Base-by-base conservation (phyloP, 92 coral and sea anemone genomes). In the Palythoa caribaeorum region DNA sequence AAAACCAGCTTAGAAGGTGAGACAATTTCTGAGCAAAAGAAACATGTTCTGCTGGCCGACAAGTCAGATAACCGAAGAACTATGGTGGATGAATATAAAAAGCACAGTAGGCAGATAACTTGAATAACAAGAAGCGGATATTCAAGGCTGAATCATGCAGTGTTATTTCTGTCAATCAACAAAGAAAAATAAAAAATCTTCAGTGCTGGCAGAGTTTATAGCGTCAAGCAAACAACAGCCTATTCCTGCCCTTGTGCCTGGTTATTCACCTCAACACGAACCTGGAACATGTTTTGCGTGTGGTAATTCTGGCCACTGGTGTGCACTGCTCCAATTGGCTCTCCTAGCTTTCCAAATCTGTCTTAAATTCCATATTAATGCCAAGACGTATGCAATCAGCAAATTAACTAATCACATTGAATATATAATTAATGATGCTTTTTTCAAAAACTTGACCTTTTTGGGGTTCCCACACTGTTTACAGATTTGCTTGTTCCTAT, bases 261-360 rank as follows among this genome's bases (percentile, higher is more conserved):
- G 28, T 20, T 73, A 54, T 39, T 51, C 51, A 36, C 70, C 35
- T 16, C 63, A 76, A 52, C 84, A 84, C 8, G 76, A 57, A 21
- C 60, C 54, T 16, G 83, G 78, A 74, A 88, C 54, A 68, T 83
- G 88, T 57, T 89, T 84, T 77, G 92, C 92, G 10, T 89, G 92
- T 14, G 89, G 89, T 21, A 84, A 52, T 48, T 83, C 50, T 76
- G 80, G 92, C 16, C 86, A 77, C 70, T 89, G 80, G 85, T 57
- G 85, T 21, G 71, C 83, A 9, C n/a, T 44, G 70, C 90, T 78
- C 38, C 19, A 19, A 28, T 65, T 87, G 37, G 90, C 85, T 35
- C 53, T 87, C 69, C 69, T 62, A 77, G 85, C 60, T 14, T 87
- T 87, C 14, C 70, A 87, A 14, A 40, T 44, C 40, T 87, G 90